These are phyloP conservation scores for Tachysurus vachellii DNA, from an alignment of 2,113 vertebrate genomes.

Conservation along the genomic window DNA sequence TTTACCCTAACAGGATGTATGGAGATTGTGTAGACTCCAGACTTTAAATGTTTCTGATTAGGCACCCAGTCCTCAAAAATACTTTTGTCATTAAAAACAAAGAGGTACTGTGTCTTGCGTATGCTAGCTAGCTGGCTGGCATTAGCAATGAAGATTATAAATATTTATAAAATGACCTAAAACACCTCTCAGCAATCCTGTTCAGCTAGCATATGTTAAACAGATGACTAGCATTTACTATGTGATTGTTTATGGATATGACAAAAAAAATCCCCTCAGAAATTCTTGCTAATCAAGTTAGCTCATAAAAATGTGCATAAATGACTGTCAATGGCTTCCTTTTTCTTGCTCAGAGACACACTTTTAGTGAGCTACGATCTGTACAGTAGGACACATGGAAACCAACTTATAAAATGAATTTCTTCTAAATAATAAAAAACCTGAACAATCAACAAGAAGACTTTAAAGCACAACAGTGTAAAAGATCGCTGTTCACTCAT, in stretches of 20 bases:
- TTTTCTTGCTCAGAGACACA: neutral
- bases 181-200: neutral
- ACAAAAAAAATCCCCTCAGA: neutral
- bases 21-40: neutral
- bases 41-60: neutral
- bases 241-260: neutral
- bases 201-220: neutral
- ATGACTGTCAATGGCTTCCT: neutral
- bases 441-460: neutral
- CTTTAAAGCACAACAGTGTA: neutral
- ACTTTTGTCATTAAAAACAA: neutral
- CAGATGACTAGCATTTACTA: neutral
- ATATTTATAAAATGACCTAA: conserved; percentile 1
- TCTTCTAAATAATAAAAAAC: too few species aligned
- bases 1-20: neutral
- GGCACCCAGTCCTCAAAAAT: neutral
- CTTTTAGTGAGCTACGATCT: neutral
- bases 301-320: neutral
- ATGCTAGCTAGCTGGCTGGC: neutral
- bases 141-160: neutral
- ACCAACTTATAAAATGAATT: too few species aligned
- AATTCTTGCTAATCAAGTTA: neutral
- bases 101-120: neutral
- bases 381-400: neutral
- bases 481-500: neutral